Evolutionary conservation across 2,113 vertebrate genomes (phyloP), one percentile per base, ranked within the genome.

Genomic region (Ctenodactylus gundi): DNA sequence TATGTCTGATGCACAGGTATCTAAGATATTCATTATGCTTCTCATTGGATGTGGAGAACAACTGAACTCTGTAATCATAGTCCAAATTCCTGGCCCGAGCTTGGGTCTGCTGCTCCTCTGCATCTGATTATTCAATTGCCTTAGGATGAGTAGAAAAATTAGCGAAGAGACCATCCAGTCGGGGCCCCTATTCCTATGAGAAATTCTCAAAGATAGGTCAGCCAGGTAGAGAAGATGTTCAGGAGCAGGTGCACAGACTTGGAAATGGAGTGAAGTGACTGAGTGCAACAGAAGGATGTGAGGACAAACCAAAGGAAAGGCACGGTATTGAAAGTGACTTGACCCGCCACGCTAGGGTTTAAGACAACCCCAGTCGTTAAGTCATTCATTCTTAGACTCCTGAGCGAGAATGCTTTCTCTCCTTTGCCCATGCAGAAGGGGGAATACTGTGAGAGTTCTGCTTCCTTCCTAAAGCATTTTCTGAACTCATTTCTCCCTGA

Each of bases 401-500:
- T 31, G 23, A 88, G 78, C 25, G 62, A 83, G 44, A 70, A 23
- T 67, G 68, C 84, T 88, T 95, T 80, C 49, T 89, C 13, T 86
- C 20, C 25, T 94, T 94, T 89, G 55, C 39, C 70, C 62, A 34
- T 6, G 7, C 91, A 27, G 77, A 93, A 73, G 29, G 60, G 53
- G 51, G 14, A 72, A 9, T 3, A 10, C 55, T 82, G 4, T 87
- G 70, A 94, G 75, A 94, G 77, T 76, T 39, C 77, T 25, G 49
- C 17, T 12, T 73, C 31, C 60, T 57, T 29, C 67, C 31, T 84
- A n/a, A 94, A 81, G 29, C 67, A 67, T 84, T 93, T 97, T 68
- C 93, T 93, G 55, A 93, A 41, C 25, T 82, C 36, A 7, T 92
- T 88, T 73, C 70, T 96, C 75, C 46, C 6, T 27, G 34, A 73